These are phyloP conservation scores for Turritopsis dohrnii DNA, from an alignment of 30 jellyfish, hydroid and myxozoan species.

Conservation along the genomic window DNA sequence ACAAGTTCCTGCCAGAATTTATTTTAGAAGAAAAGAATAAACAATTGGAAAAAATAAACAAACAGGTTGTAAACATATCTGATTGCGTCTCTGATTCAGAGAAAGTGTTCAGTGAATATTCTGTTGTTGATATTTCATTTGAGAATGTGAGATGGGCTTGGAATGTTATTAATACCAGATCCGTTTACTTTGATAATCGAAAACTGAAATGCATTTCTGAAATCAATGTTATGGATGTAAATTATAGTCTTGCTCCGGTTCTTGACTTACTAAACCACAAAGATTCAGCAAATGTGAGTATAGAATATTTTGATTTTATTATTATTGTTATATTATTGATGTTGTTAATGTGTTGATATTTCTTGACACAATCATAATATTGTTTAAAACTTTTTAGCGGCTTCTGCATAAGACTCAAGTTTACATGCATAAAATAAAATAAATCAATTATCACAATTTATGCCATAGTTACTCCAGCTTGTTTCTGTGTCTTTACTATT, in stretches of 20 bases:
- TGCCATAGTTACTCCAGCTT: too few species aligned
- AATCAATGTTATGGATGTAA: conserved; percentile 6
- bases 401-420: too few species aligned
- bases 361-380: too few species aligned
- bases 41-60: background rate
- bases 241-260: conserved; percentile 57
- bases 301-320: too few species aligned
- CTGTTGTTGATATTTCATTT: background rate
- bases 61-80: background rate
- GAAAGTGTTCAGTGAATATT: background rate
- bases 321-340: too few species aligned
- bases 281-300: conserved; percentile 38
- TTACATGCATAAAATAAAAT: too few species aligned
- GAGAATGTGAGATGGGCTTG: conserved; percentile 60
- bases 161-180: conserved; percentile 56
- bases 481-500: too few species aligned
- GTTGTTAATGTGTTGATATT: too few species aligned
- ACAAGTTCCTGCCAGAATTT: conserved; percentile 11
- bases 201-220: conserved; percentile 2
- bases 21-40: background rate
- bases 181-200: conserved; percentile 33
- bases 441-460: too few species aligned
- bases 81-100: background rate
- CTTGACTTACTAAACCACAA: conserved; percentile 45
- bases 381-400: too few species aligned